These are phyloP conservation scores for Rhagoletis pomonella DNA, from an alignment of 1,140 invertebrate genomes.

Conservation along the genomic window DNA sequence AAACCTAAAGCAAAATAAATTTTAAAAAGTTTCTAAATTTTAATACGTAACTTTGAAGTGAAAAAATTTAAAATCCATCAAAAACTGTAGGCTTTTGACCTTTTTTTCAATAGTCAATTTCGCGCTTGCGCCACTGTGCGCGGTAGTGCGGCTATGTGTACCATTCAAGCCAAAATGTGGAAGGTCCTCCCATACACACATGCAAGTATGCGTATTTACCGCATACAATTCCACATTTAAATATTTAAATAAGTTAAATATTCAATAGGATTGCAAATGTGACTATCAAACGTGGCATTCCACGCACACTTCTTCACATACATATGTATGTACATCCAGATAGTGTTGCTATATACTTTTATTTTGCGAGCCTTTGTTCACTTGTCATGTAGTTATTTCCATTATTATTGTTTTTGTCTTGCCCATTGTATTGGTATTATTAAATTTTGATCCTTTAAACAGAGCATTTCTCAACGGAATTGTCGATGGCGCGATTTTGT, in stretches of 20 bases:
- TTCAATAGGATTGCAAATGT: conserved; percentile 10
- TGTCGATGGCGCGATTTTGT: too few species aligned
- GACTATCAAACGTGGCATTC: not conserved
- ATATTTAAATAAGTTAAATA: conserved; percentile 37
- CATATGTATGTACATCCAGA: not conserved
- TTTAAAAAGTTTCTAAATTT: too few species aligned
- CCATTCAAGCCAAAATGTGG: not conserved
- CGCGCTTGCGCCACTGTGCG: not conserved
- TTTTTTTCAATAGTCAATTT: too few species aligned
- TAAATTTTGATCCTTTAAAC: conserved; percentile 44
- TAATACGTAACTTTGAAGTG: too few species aligned
- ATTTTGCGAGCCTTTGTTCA: not conserved
- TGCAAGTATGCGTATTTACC: not conserved
- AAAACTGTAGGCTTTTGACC: too few species aligned
- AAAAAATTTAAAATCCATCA: too few species aligned
- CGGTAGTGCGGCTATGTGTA: too few species aligned
- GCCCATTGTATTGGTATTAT: conserved; percentile 30
- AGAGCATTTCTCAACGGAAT: conserved; percentile 43
- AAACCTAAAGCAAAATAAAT: too few species aligned
- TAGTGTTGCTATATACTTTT: not conserved
- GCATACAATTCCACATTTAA: conserved; percentile 6
- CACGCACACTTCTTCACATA: not conserved
- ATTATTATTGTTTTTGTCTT: conserved; percentile 4
- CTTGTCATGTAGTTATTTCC: not conserved
- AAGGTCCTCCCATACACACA: not conserved